Evolutionary conservation across 2,113 vertebrate species (phyloP), one percentile per base, ranked within the genome.

Genomic region (Rostratula benghalensis): DNA sequence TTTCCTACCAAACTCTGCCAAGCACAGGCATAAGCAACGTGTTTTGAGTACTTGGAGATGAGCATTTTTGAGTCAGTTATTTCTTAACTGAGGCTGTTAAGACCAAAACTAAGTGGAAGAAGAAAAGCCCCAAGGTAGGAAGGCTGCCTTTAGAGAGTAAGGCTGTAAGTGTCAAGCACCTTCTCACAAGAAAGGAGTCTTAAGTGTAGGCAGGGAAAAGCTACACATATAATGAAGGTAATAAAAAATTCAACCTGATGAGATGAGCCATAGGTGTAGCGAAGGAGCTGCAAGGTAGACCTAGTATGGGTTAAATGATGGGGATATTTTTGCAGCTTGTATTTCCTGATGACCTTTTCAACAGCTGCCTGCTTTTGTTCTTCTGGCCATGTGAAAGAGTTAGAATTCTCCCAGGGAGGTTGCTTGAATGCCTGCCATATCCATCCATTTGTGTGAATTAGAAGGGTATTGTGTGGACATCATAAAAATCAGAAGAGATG

Each of bases 291-390:
- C 57, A 91, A 87, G 63, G 37, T 19, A 76, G 30, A 30, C 30
- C 9, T 73, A 7, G 50, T 80, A 70, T 18, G 84, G 78, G 78
- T 94, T 95, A 94, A 97, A 80, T 2, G 5, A 31, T 73, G 78
- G 87, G 70, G 28, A 45, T 94, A 30, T 95, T 96, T 96, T 80
- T 87, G 50, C 59, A 86, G 87, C 74, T 93, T 84, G 27, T 91
- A 14, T 96, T 97, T 97, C 74, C 81, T 87, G 69, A 65, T 95
- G 95, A 95, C 94, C 95, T 97, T 97, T 95, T 94, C 93, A 96
- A 76, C 94, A 97, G 94, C 95, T 96, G 95, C 89, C 87, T 95
- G 83, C 87, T 91, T 95, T 95, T 95, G 87, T 95, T 95, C 74
- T 94, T 87, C 63, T 95, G 94, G 93, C 82, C 78, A 39, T 90